Percentiles rank a stretch among this genome's conserved stretches.
phyloP scores from a whole-genome alignment of 2,113 vertebrate species.

The Alexandromys fortis region DNA sequence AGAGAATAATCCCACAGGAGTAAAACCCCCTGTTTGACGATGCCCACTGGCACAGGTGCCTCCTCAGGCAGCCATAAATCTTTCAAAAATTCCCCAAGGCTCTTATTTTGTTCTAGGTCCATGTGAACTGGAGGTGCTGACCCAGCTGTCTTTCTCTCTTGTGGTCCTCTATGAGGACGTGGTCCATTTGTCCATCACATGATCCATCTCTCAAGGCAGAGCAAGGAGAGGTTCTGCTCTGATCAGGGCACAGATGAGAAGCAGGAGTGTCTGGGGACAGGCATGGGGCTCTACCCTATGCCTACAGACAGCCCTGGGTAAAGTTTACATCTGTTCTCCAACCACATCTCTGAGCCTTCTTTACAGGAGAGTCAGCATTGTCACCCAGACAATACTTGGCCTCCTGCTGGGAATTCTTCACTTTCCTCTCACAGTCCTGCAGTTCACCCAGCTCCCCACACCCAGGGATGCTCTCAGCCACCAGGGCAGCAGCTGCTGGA shows the following conservation, averaged over 20 bases:
- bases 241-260: no score
- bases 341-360: background rate
- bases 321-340: background rate
- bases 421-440: background rate
- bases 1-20: no score
- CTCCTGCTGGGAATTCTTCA: background rate
- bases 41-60: background rate
- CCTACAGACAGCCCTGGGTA: background rate
- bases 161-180: background rate
- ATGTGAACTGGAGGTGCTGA: fast-evolving
- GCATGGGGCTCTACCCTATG: background rate
- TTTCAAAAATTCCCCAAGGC: background rate
- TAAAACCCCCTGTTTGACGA: background rate
- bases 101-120: background rate
- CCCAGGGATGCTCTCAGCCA: background rate
- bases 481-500: background rate
- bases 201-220: background rate
- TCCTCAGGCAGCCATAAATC: fast-evolving
- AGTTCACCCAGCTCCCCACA: background rate
- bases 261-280: background rate
- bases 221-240: background rate
- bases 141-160: fast-evolving
- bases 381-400: no score
- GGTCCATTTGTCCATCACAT: background rate
- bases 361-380: background rate